Evolutionary conservation across 2,888 invertebrate species (phyloP), one percentile per base, ranked within the genome.

Genomic region (Drosophila quinaria): DNA sequence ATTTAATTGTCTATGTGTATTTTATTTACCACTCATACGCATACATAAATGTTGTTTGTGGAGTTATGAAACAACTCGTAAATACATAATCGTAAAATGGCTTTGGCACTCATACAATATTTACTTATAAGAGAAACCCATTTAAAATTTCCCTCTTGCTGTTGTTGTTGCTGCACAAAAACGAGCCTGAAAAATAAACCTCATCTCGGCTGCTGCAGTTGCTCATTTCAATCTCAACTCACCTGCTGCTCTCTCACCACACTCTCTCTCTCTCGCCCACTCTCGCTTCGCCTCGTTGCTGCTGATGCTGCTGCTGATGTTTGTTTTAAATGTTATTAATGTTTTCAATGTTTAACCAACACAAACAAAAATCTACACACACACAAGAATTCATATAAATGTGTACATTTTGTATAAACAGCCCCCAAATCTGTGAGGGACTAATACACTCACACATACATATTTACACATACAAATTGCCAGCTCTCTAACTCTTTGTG

Each of bases 41-140:
- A 87, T 80, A 87, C 51, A 73, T 82, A 82, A 87, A 73, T 87
- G 83, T 84, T 87, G 87, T 79, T 74, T 79, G 70, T 84, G 84
- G 70, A 76, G 42, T 19, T 59, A 25, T 11, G 29, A 54, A 51
- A 74, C 64, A 17, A 4, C 3, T 41, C 17, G 19, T 66, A 47
- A 71, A 79, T 69, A 66, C 19, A 37, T 66, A 70, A 71, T 63
- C 64, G 63, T 78, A 67, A 73, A 81, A 75, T 88, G 87, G 87
- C 88, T 87, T 87, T 90, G 88, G 88, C 89, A 90, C 90, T 81
- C 59, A 64, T 70, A 60, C 50, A 66, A 78, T 54, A 44, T 29
- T 17, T 58, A 68, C 19, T 46, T 50, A 31, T 58, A 74, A 61
- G 69, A 58, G 31, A 52, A 42, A 13, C 39, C 29, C 50, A 60